Conservation (phyloP, 2,113 vertebrate genomes). For the Pithys albifrons region DNA sequence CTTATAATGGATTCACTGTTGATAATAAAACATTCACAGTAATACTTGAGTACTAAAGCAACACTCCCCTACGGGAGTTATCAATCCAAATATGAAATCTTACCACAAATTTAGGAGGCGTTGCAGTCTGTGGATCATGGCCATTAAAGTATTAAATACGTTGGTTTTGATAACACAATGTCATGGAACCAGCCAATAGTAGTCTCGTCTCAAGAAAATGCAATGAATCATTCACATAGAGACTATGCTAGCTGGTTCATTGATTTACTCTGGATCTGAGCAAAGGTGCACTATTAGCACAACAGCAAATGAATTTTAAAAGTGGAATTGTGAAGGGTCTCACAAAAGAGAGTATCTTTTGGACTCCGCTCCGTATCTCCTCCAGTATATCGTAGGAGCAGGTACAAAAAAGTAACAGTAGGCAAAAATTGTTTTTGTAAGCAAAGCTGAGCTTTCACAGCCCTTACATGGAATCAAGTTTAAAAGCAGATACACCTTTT, state of each 20-base stretch:
- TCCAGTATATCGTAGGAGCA: neutral
- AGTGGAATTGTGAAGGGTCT: neutral
- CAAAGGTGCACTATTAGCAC: neutral
- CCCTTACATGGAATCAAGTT: neutral
- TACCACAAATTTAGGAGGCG: neutral
- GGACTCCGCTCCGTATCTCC: neutral
- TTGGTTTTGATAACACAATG: neutral
- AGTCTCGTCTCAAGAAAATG: neutral
- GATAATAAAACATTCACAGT: neutral
- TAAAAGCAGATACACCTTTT: neutral
- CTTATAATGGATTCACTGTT: neutral
- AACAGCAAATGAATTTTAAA: neutral
- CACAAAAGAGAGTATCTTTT: neutral
- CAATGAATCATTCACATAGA: neutral
- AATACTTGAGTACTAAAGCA: neutral
- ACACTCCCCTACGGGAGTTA: neutral
- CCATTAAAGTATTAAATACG: neutral
- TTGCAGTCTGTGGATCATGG: neutral
- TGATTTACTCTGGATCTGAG: constrained; percentile 4
- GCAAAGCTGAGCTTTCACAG: neutral
- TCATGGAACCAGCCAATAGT: neutral
- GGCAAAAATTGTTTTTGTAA: neutral
- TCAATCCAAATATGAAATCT: neutral
- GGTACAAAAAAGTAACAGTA: neutral
- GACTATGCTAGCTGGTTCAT: neutral